Conservation (phyloP, 1,140 invertebrate species). For the Berghia stephanieae region DNA sequence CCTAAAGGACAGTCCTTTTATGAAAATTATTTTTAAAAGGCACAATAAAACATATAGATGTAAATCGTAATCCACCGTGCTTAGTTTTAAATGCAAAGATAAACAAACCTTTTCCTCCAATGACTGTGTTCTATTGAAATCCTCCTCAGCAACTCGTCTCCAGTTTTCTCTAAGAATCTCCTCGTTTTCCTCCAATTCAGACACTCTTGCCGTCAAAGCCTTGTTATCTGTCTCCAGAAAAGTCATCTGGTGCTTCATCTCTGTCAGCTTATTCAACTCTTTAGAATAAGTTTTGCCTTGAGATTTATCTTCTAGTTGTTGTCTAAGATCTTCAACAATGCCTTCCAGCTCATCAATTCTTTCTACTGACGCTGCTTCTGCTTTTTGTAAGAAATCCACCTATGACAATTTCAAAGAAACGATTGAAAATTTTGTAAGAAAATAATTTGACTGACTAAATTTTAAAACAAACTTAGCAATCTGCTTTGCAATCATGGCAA, state of each 20-base stretch:
- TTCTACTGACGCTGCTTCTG: constrained; percentile 48
- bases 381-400: constrained; percentile 55
- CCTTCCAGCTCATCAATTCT: constrained; percentile 53
- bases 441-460: no score
- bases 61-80: no score
- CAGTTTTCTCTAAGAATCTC: constrained; percentile 57
- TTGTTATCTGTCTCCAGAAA: constrained; percentile 50
- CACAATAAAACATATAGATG: no score
- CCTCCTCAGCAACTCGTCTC: constrained; percentile 56
- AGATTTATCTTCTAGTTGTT: constrained; percentile 45
- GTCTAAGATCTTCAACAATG: constrained; percentile 45
- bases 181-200: constrained; percentile 59
- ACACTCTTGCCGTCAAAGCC: constrained; percentile 41
- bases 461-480: no score
- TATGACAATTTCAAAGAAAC: no score
- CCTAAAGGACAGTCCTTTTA: no score
- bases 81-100: not conserved
- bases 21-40: no score
- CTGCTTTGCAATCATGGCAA: no score
- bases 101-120: constrained; percentile 52
- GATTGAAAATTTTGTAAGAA: no score
- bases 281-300: constrained; percentile 41
- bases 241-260: constrained; percentile 46
- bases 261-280: constrained; percentile 36
- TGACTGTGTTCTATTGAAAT: constrained; percentile 49